Conservation (phyloP, 2,113 vertebrate species). For the Anas platyrhynchos region DNA sequence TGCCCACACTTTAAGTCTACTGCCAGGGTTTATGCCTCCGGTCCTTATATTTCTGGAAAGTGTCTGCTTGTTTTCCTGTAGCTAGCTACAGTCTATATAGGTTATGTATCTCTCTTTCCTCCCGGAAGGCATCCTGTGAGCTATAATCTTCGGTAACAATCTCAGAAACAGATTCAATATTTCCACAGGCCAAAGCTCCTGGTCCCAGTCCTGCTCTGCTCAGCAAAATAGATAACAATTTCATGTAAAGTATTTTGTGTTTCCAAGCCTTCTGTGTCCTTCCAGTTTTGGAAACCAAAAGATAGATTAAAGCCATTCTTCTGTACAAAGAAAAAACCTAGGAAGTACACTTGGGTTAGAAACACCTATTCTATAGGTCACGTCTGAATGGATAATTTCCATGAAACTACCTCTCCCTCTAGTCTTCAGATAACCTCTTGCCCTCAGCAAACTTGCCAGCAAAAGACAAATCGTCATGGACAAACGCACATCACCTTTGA, state of each 20-base stretch:
- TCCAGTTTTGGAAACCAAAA: neutral
- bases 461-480: neutral
- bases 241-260: neutral
- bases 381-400: neutral
- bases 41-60: neutral
- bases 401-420: neutral
- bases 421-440: neutral
- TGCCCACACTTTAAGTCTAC: neutral
- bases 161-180: neutral
- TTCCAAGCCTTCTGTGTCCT: neutral
- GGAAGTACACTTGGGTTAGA: neutral
- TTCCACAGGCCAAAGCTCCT: neutral
- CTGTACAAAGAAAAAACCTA: neutral
- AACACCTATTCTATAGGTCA: neutral
- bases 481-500: neutral
- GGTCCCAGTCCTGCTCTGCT: neutral
- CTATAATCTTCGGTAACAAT: neutral
- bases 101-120: neutral
- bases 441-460: neutral
- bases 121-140: neutral
- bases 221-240: neutral
- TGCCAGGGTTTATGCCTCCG: neutral
- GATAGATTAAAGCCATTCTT: neutral
- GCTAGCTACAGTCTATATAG: neutral
- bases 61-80: slow-evolving; percentile 1